These are phyloP conservation scores for Bostrychus sinensis DNA, from an alignment of 2,113 vertebrate species.

Conservation along the genomic window DNA sequence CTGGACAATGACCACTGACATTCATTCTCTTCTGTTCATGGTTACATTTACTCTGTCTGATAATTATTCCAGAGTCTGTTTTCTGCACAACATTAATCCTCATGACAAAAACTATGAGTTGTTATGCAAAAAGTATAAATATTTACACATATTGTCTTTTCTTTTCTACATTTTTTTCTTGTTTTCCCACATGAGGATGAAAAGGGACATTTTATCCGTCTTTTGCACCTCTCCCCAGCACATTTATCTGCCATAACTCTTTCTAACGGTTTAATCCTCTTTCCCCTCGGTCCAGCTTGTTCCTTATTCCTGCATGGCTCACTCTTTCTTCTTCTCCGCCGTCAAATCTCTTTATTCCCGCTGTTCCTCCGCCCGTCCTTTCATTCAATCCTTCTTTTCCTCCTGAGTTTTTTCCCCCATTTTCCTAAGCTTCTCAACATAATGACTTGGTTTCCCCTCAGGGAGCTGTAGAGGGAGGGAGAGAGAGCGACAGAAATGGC, in stretches of 20 bases:
- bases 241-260: conserved; percentile 16
- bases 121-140: too few species aligned
- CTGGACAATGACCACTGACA: too few species aligned
- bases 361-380: conserved; percentile 31
- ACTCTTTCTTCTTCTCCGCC: conserved; percentile 29
- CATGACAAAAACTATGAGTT: too few species aligned
- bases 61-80: too few species aligned
- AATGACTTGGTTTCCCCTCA: conserved; percentile 52
- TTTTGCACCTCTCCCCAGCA: conserved; percentile 47
- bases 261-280: conserved; percentile 42
- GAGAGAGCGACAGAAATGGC: conserved; percentile 30
- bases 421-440: conserved; percentile 55
- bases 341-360: conserved; percentile 51
- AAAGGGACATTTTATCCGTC: conserved; percentile 50
- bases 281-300: conserved; percentile 38
- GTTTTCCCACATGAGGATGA: conserved; percentile 51
- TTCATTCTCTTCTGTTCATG: too few species aligned
- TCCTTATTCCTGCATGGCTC: conserved; percentile 19
- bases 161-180: conserved; percentile 32
- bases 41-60: too few species aligned
- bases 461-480: conserved; percentile 27
- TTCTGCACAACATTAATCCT: too few species aligned
- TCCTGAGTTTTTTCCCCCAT: conserved; percentile 5
- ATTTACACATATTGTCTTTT: conserved; percentile 11
- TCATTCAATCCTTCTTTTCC: conserved; percentile 11